These are phyloP conservation scores for Galemys pyrenaicus DNA, from an alignment of 2,113 vertebrate species.

Conservation along the genomic window DNA sequence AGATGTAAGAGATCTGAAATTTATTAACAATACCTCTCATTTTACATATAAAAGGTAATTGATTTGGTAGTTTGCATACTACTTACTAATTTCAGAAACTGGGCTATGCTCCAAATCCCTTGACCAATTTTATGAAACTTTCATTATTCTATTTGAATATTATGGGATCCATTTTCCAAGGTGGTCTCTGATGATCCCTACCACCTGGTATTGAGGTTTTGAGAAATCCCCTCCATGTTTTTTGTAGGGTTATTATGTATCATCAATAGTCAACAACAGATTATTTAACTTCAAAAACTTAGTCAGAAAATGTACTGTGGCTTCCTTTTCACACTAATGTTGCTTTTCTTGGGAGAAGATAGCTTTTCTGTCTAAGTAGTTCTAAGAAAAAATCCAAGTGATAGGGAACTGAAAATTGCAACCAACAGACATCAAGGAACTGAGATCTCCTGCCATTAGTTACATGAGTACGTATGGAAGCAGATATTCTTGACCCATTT, in stretches of 20 bases:
- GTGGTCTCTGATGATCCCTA: neutral
- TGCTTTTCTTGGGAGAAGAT: neutral
- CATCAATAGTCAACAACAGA: neutral
- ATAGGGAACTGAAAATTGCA: neutral
- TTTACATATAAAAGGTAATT: neutral
- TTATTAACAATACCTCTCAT: neutral
- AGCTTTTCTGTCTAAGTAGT: neutral
- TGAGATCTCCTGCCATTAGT: neutral
- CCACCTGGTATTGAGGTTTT: neutral
- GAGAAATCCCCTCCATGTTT: neutral
- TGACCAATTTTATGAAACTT: neutral
- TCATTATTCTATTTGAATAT: neutral
- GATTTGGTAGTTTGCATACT: neutral
- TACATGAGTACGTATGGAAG: neutral
- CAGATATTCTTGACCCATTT: neutral
- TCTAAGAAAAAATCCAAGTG: neutral
- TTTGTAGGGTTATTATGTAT: accelerated
- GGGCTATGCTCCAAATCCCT: neutral
- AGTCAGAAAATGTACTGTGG: neutral
- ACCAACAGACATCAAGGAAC: neutral
- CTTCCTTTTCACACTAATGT: neutral
- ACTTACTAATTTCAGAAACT: neutral
- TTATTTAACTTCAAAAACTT: neutral
- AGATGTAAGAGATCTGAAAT: neutral
- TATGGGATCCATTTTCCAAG: neutral